Base-by-base conservation (phyloP, 2,113 vertebrate species). In the Melospiza georgiana region DNA sequence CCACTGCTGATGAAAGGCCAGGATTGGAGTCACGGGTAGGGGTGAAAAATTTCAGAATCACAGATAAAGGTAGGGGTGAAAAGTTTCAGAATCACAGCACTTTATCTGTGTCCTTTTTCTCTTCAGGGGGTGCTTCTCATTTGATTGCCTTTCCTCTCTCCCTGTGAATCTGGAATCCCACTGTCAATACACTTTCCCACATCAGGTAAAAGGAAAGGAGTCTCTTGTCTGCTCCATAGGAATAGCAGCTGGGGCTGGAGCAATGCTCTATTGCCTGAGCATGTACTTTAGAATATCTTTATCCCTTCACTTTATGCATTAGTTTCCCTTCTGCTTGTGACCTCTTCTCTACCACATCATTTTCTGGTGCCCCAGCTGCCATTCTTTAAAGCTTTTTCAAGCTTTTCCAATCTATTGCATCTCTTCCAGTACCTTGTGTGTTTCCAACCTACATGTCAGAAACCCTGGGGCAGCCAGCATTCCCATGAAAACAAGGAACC, bases 171-270 rank as follows among this genome's bases (percentile, higher is more conserved):
- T 67, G 37, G 35, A 89, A 73, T 46, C 22, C 25, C 17, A 20
- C 75, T 52, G 5, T 12, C 22, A 90, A 8, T 20, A 15, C 55
- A 2, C 20, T 33, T 69, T 74, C 20, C n/a, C 25, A 27, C 20
- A 58, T 30, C 11, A 15, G 55, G 22, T 13, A 52, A 84, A 46
- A 33, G 20, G 30, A 73, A 66, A 84, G 55, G 59, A 76, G 30
- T 5, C 5, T 31, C 46, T n/a, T 19, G 10, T 7, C 31, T 73
- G 41, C 25, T 65, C 41, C 41, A 8, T 11, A 4, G 19, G 51
- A 68, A 28, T 1, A 28, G 3, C 25, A 54, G 1, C 0, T n/a
- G 25, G 22, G 44, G 0, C 0, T n/a, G 22, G 23, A 39, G 31
- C 24, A 52, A 21, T 33, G n/a, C 37, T 71, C 12, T 28, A 3